Base-by-base conservation (phyloP, 2,888 invertebrate genomes). In the Acheta domesticus region DNA sequence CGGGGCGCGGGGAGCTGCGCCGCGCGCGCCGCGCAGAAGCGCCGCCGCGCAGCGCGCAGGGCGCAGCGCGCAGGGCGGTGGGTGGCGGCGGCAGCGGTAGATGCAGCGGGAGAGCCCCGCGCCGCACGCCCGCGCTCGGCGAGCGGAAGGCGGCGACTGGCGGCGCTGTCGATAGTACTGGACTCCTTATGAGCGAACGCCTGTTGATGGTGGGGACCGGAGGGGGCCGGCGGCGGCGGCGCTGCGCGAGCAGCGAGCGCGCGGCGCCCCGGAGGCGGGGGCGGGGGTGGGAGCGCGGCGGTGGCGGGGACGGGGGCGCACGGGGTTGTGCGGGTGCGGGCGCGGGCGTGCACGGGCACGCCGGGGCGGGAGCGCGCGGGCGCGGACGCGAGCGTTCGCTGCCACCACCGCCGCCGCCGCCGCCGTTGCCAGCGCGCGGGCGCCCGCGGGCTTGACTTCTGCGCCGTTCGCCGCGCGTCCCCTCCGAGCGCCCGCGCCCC, bases 161-260 rank as follows among this genome's bases (percentile, higher is more conserved):
- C n/a, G 62, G 16, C 62, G 62, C 62, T 62, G 62, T 62, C 62
- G 62, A 62, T 62, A 62, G 62, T 62, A 62, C 62, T 62, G 62
- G 62, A 62, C 62, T 62, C n/a, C 62, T 62, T 62, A 62, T 62
- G 62, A 62, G 62, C 62, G 62, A 36, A 36, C 62, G 62, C 62
- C 62, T 62, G 62, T 62, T 62, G 62, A 62, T 62, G 62, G 62
- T 62, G 62, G 62, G 62, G 62, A 62, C 62, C 16, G 62, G n/a
- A 62, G 14, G 62, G 62, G 62, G n/a, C n/a, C 16, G 62, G n/a
- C 16, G 16, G 16, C 62, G 14, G 14, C 62, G 62, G 62, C 16
- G 11, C 16, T n/a, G 62, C 16, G 62, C 16, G 14, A 62, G 16
- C 36, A 36, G 36, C 36, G 36, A 36, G 36, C 36, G 36, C 36